Evolutionary conservation across 1,140 invertebrate genomes (phyloP), one percentile per base, ranked within the genome.

Genomic region (Lordiphosa stackelbergi): DNA sequence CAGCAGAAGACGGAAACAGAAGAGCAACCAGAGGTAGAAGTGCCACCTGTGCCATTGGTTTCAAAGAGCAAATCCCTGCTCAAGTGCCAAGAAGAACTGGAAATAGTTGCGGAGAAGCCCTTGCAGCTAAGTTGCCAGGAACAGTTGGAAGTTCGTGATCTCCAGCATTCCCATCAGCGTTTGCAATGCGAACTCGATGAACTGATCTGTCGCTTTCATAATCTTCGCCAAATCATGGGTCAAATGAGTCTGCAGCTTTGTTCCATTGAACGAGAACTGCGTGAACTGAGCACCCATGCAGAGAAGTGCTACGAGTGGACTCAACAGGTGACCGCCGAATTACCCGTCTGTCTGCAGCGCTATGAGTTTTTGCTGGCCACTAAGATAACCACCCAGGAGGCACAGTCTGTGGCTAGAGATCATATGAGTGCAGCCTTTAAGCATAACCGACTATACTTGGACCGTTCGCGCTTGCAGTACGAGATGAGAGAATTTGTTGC

Each of bases 111-210:
- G 3, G 5, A 13, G 3, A 47, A 19, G 10, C 4, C 19, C 2
- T 5, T 47, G 5, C 19, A 24, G 4, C 4, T 69, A 9, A 62
- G 12, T n/a, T 48, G 37, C 22, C 13, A 56, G 3, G 71, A 70
- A 4, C 3, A 56, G 19, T 1, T 66, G n/a, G 54, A 51, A 13
- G 43, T 66, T 0, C 55, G 62, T 0, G 12, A 45, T 12, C 41
- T 74, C 6, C 52, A 37, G 4, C 58, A 75, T 10, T 54, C 47
- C 6, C 66, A 75, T 10, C 37, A 70, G 12, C 43, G 34, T 0
- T 5, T 70, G 3, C 73, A 75, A 16, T 59, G 48, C 7, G 42
- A 66, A 42, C 53, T 75, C 19, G 57, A 73, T 4, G 62, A 66
- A 35, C 5, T 70, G 24, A 42, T 74, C 8, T 66, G 54, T 37